A percentile compares a stretch with the other conserved stretches of the same genome.
phyloP scores from a whole-genome alignment of 2,888 invertebrate genomes.

The Hirtodrosophila confusa region DNA sequence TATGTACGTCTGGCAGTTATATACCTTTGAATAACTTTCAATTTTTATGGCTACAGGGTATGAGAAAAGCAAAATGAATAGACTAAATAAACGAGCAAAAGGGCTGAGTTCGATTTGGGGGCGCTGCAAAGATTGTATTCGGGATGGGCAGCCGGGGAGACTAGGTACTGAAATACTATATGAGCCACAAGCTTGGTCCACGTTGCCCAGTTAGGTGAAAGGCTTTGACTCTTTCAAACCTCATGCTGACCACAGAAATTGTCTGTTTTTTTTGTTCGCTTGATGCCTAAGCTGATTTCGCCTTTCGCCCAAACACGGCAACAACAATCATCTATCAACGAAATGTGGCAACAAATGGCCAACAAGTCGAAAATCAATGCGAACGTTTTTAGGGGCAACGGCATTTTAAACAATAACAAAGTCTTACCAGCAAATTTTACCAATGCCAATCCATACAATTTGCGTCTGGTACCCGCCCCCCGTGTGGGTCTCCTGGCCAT shows the following conservation, averaged over 20 bases:
- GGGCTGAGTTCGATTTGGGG: background rate
- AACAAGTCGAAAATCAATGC: conserved; percentile 40
- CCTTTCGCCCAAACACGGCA: conserved; percentile 42
- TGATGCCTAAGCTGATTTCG: conserved; percentile 37
- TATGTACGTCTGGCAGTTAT: no score
- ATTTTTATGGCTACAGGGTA: no score
- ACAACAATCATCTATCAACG: conserved; percentile 52
- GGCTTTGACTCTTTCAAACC: conserved; percentile 24
- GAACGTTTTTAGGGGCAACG: conserved; percentile 31
- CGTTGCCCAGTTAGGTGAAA: conserved; percentile 32
- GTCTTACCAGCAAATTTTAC: background rate
- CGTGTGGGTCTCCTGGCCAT: conserved; percentile 7
- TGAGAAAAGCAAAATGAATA: background rate
- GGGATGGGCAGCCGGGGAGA: conserved; percentile 3
- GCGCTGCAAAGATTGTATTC: background rate
- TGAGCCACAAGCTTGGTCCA: conserved; percentile 1
- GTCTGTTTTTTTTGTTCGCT: conserved; percentile 17
- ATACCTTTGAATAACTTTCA: no score
- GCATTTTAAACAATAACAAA: conserved; percentile 20
- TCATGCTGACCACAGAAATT: conserved; percentile 45
- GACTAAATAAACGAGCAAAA: background rate
- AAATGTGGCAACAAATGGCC: conserved; percentile 65
- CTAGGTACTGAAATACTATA: conserved; percentile 3
- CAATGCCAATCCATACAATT: conserved; percentile 31
- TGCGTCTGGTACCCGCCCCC: conserved; percentile 1